Percentiles rank a stretch among this genome's conserved stretches.
phyloP scores from a whole-genome alignment of 2,888 invertebrate genomes.

The Camponotus fellah region DNA sequence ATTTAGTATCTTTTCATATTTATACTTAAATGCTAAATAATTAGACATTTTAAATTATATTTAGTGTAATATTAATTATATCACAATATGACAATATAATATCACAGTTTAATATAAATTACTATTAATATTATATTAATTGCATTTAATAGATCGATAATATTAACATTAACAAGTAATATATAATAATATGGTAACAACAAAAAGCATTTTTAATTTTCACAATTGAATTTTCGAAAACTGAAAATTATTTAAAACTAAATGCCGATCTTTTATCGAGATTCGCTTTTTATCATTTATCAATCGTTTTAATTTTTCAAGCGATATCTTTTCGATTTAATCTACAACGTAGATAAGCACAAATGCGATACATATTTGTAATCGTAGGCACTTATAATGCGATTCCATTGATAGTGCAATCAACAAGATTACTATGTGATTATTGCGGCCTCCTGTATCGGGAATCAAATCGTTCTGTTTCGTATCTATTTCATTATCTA shows the following conservation, averaged over 20 bases:
- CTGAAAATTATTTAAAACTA: not conserved
- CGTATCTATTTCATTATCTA: constrained; percentile 1
- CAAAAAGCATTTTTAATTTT: not conserved
- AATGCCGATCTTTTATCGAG: not conserved
- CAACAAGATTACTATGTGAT: not conserved
- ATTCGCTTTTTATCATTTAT: not conserved
- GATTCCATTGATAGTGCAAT: not conserved
- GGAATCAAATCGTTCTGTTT: not conserved
- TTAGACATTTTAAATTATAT: not conserved
- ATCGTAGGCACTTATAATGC: not conserved
- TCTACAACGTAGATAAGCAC: not conserved
- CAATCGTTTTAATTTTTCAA: not conserved
- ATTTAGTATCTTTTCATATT: not conserved
- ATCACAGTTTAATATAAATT: not conserved
- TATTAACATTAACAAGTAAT: not conserved
- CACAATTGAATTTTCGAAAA: not conserved
- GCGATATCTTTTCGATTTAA: constrained; percentile 14
- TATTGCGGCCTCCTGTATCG: not conserved
- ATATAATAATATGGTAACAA: not conserved
- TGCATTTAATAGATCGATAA: not conserved
- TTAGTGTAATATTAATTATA: constrained; percentile 1
- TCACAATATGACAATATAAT: not conserved
- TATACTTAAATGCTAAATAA: not conserved
- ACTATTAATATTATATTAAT: constrained; percentile 6
- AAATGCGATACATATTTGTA: not conserved